Evolutionary conservation across 2,888 invertebrate genomes (phyloP).

Genomic region (Cheilosia variabilis): DNA sequence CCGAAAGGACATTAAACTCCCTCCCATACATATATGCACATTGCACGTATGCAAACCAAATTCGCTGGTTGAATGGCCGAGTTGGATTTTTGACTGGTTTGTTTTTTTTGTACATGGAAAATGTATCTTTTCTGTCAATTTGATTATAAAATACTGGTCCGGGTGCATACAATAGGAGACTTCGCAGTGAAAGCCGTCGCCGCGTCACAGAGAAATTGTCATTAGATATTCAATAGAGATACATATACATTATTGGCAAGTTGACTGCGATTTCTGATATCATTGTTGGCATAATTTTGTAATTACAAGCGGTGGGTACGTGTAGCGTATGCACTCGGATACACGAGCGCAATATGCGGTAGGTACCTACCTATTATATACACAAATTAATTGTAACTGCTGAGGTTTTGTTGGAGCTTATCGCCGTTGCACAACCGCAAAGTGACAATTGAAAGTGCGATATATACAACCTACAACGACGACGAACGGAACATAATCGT

Average conservation of each 20-base stretch:
- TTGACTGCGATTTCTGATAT: constrained; percentile 43
- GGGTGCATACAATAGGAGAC: constrained; percentile 25
- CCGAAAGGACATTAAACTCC: constrained; percentile 73
- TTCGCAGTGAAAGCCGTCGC: constrained; percentile 52
- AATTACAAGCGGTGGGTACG: constrained; percentile 38
- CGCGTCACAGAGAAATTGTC: constrained; percentile 17
- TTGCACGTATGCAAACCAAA: constrained; percentile 15
- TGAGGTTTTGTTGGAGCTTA: constrained; percentile 68
- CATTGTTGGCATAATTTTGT: constrained; percentile 45
- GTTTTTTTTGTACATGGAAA: constrained; percentile 28
- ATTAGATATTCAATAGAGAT: constrained; percentile 38
- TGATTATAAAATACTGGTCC: constrained; percentile 52
- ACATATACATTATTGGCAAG: constrained; percentile 4
- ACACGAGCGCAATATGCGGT: constrained; percentile 13
- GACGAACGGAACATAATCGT: constrained; percentile 44
- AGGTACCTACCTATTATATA: not conserved
- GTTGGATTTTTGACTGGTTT: constrained; percentile 28
- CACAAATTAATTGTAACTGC: constrained; percentile 42
- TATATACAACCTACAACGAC: constrained; percentile 38
- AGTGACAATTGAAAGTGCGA: constrained; percentile 71
- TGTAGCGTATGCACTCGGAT: constrained; percentile 19
- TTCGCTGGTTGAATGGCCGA: constrained; percentile 68
- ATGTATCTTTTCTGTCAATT: constrained; percentile 59
- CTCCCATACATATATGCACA: constrained; percentile 17
- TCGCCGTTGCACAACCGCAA: constrained; percentile 71